Evolutionary conservation across 2,797 vertebrate genomes (phyloP).

Genomic region (Eidolon dupreanum): DNA sequence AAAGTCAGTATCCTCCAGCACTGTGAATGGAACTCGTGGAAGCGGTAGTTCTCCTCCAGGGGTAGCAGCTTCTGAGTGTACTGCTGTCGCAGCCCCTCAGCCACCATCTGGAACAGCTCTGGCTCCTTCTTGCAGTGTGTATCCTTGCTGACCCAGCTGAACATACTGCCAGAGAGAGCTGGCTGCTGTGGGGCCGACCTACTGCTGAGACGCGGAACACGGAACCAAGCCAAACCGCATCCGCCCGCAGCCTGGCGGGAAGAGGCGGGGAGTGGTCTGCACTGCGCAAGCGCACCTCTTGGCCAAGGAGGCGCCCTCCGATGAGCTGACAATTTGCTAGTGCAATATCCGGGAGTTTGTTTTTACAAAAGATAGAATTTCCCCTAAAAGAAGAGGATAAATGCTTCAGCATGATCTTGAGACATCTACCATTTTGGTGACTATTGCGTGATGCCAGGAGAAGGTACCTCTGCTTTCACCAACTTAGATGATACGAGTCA

Average conservation of each 20-base stretch:
- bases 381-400: neutral
- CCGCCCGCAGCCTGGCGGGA: neutral
- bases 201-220: neutral
- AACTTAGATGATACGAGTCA: neutral
- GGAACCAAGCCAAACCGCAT: too few relatives aligned
- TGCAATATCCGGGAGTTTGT: neutral
- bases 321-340: neutral
- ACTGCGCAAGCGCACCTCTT: neutral
- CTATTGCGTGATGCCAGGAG: neutral
- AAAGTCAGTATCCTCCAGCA: conserved; percentile 93
- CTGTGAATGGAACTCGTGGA: conserved; percentile 93
- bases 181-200: neutral
- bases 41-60: conserved; percentile 91
- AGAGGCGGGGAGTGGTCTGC: neutral
- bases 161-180: conserved; percentile 83
- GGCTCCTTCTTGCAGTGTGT: conserved; percentile 89
- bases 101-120: conserved; percentile 92
- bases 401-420: neutral
- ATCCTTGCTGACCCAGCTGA: conserved; percentile 88
- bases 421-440: neutral
- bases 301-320: neutral
- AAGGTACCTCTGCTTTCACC: neutral
- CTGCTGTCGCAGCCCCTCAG: conserved; percentile 89
- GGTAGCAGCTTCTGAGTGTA: conserved; percentile 92
- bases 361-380: neutral